Percentiles rank a stretch among this genome's conserved stretches.
Evolutionary conservation across 2,888 invertebrate genomes (phyloP).

Genomic region (Agonopterix arenella): DNA sequence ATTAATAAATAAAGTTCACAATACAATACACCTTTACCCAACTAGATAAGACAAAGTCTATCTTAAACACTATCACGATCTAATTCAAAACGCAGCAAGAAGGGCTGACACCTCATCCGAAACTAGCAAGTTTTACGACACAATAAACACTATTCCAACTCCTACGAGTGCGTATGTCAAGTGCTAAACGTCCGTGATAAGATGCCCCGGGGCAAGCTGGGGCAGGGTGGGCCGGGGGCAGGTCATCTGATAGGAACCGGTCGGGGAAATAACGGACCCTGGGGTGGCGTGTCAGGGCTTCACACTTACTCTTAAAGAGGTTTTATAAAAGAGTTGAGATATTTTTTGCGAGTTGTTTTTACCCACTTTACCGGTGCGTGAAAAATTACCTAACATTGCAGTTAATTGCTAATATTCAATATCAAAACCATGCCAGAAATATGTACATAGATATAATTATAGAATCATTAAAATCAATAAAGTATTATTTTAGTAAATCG

Average conservation of each 20-base stretch:
- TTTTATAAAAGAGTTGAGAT: slow-evolving; percentile 33
- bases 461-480: too few relatives aligned
- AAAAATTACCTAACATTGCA: not conserved
- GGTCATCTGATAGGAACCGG: slow-evolving; percentile 56
- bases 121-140: not conserved
- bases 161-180: not conserved
- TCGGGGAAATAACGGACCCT: slow-evolving; percentile 30
- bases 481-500: too few relatives aligned
- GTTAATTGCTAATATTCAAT: too few relatives aligned
- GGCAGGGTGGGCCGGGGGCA: slow-evolving; percentile 18
- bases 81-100: not conserved
- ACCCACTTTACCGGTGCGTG: slow-evolving; percentile 10
- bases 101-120: not conserved
- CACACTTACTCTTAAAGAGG: slow-evolving; percentile 44
- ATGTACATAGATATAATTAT: too few relatives aligned
- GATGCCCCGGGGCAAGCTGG: not conserved
- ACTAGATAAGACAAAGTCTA: too few relatives aligned
- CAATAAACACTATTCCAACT: not conserved
- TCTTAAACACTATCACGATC: too few relatives aligned
- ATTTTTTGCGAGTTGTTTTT: slow-evolving; percentile 26
- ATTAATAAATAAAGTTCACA: too few relatives aligned
- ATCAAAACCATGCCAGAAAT: too few relatives aligned
- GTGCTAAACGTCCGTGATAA: not conserved
- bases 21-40: too few relatives aligned
- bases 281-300: slow-evolving; percentile 53